Base-by-base conservation (phyloP, 2,888 invertebrate genomes). In the Patella caerulea region DNA sequence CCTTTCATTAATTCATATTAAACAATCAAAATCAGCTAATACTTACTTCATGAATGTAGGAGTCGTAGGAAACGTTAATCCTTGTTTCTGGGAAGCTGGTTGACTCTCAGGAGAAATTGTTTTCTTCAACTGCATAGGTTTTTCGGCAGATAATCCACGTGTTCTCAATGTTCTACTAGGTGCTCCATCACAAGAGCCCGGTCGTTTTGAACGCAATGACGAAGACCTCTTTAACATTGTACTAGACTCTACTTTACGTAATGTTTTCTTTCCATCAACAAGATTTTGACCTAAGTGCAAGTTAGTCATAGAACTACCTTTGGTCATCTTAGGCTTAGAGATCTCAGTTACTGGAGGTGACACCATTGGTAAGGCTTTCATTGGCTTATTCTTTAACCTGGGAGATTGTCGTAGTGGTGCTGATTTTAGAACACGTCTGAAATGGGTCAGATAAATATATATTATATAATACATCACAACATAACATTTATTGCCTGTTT, bases 41-140 rank as follows among this genome's bases (percentile, higher is more conserved):
- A 78, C 83, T 81, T 79, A 87, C 87, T 82, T 87, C 82, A 87
- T 75, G 29, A 84, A 79, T 14, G 81, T 80, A 59, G 87, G 86
- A 24, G 85, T 84, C 9, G 78, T 78, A 12, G 85, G 82, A 15
- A 84, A 73, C 12, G 85, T 85, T n/a, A 85, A 53, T 3, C 29
- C 29, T 54, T 17, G 19, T 9, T 74, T 52, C 24, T 45, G 65
- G 19, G 65, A 29, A 12, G n/a, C 74, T 14, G 65, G n/a, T 12
- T 45, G 74, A n/a, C 69, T 69, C 29, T 17, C 69, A 24, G 69
- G 59, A 15, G 55, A 69, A 4, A 34, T 34, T 34, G 34, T 4
- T 3, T 34, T 34, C 34, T 34, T 34, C 0, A 34, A 34, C 34
- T 34, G 45, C 65, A 65, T 24, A 12, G 24, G 24, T 65, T 24